Percentiles rank a stretch among this genome's conserved stretches.
Evolutionary conservation across 2,888 invertebrate species (phyloP).

Genomic region (Acanthoscelides obtectus): DNA sequence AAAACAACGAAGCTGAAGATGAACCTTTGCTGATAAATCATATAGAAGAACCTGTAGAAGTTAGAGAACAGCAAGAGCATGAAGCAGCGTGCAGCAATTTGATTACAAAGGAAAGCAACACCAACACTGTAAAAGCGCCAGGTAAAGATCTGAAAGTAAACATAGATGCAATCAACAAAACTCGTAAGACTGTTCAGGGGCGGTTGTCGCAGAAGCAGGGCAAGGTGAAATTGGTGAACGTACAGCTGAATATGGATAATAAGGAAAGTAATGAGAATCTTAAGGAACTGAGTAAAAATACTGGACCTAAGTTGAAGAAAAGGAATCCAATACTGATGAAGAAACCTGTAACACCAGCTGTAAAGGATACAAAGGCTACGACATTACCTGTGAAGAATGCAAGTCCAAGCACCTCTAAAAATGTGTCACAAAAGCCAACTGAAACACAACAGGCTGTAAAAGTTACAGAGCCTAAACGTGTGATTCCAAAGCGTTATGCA

Average conservation of each 20-base stretch:
- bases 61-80: background rate
- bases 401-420: background rate
- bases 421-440: background rate
- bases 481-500: background rate
- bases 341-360: background rate
- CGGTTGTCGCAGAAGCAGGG: background rate
- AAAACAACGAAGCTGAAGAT: background rate
- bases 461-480: background rate
- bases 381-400: background rate
- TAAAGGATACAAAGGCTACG: background rate
- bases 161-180: background rate
- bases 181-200: background rate
- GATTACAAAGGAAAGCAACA: background rate
- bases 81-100: background rate
- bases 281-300: background rate
- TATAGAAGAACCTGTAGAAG: background rate
- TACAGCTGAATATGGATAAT: background rate
- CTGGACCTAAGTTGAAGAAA: background rate
- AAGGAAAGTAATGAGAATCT: background rate
- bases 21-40: background rate
- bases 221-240: background rate
- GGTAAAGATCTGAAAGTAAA: background rate
- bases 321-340: background rate
- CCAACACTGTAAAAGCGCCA: background rate
- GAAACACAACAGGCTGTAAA: background rate